Evolutionary conservation across 2,797 vertebrate genomes (phyloP), one percentile per base, ranked within the genome.

Genomic region (Eulemur albifrons): DNA sequence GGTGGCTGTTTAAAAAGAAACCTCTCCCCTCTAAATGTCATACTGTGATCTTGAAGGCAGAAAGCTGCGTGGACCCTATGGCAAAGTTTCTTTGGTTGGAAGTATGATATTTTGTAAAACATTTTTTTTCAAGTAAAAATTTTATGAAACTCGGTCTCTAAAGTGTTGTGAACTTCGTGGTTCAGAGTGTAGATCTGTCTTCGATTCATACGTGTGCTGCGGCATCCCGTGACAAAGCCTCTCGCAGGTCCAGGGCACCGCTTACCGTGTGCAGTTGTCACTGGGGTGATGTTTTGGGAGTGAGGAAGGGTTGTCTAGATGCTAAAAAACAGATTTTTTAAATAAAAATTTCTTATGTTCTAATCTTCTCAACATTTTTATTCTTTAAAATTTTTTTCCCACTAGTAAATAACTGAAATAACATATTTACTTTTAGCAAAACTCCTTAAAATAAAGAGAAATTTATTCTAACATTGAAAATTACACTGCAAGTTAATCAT

Each of bases 101-200:
- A 98, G 98, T 98, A 98, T 93, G 97, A 97, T 98, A 98, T 99
- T 99, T 99, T 99, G 98, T 99, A 98, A 98, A 98, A 98, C 97
- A 92, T 98, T 98, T 95, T 98, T 98, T 98, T 98, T 98, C 92
- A 98, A 98, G 98, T 98, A 98, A 98, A 98, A 98, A 97, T 98
- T 98, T 98, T 98, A 98, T 98, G 97, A 97, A 98, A 98, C 94
- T 95, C 93, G 61, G 92, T 89, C 91, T 97, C 80, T 5, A 83
- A 98, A 94, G 89, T 97, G 95, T 98, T 97, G 85, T 96, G 90
- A 69, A 94, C 93, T 98, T 98, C 73, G 93, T 97, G 92, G 95
- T 93, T 98, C 96, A 93, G 95, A 77, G 96, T 94, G 90, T 94
- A 38, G 38, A 23, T 93, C 38, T 92, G 54, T 97, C 96, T 97